Evolutionary conservation across 2,113 vertebrate genomes (phyloP), one percentile per base, ranked within the genome.

Genomic region (Corythornis cristatus): DNA sequence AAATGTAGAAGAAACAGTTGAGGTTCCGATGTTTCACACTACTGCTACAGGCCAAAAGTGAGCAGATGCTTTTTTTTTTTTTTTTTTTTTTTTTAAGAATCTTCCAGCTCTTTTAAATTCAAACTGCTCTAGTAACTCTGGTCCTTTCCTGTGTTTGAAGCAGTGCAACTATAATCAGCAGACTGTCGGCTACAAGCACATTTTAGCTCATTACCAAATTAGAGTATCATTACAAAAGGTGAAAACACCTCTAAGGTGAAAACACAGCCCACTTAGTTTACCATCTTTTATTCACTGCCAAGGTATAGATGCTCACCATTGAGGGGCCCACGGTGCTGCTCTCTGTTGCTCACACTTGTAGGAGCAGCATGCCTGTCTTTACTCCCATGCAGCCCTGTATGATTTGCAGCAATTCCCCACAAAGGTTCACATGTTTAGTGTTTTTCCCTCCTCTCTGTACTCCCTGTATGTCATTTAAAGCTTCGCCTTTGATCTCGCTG

Each of bases 241-340:
- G 46, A 4, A 35, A 50, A 2, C 3, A 3, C 12, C 20, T 0
- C 0, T 0, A 31, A 28, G 14, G 25, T 2, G 21, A 43, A 3
- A 8, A 9, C 19, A 11, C 4, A 12, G 26, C 12, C 9, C 23
- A 5, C 0, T 12, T 8, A 3, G 12, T 8, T 3, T 0, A 4
- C 25, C 29, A 0, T 20, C 17, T 9, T 4, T 7, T 3, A 29
- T 2, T 2, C 28, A 4, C 21, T 1, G 3, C 20, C 0, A 6
- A 45, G 43, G 35, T 3, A 5, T 0, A 8, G 43, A 4, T 0
- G 11, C 29, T 15, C 6, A 9, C 8, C 18, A 15, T 11, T 2
- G 1, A 46, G n/a, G 7, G 26, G 15, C 19, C 40, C 11, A 0
- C 1, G 11, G 2, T 2, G 37, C 37, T 4, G 31, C 31, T 28